These are phyloP conservation scores for Netelia virgata DNA, from an alignment of 2,888 invertebrate species.

Conservation along the genomic window DNA sequence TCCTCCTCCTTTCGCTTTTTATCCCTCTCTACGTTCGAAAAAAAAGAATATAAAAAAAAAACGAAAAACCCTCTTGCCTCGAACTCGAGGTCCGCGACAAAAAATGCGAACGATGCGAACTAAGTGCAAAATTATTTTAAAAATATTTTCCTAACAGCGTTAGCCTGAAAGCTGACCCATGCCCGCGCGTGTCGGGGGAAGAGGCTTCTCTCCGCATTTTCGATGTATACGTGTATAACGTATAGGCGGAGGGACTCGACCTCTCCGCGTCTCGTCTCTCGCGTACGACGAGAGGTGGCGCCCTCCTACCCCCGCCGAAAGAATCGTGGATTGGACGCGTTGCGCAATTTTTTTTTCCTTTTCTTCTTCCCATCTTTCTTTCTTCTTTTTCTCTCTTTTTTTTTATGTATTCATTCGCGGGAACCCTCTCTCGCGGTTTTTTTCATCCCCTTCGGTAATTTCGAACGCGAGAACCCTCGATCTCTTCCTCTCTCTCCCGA, in stretches of 20 bases:
- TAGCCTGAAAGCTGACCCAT: slow-evolving; percentile 82
- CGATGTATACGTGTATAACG: neutral
- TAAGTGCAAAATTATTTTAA: slow-evolving; percentile 84
- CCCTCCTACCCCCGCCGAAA: neutral
- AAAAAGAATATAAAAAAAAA: too few relatives aligned
- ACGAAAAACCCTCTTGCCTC: slow-evolving; percentile 1
- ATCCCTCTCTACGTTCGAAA: slow-evolving; percentile 52
- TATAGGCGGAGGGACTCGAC: neutral
- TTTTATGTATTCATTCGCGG: slow-evolving; percentile 6
- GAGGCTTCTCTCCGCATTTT: slow-evolving; percentile 23
- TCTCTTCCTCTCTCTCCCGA: slow-evolving; percentile 17
- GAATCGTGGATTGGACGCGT: neutral
- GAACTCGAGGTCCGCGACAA: neutral
- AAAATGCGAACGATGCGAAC: slow-evolving; percentile 67
- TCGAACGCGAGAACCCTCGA: slow-evolving; percentile 57
- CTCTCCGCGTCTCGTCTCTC: too few relatives aligned
- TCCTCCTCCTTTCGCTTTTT: slow-evolving; percentile 40
- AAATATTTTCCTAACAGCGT: slow-evolving; percentile 83
- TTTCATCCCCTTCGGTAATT: slow-evolving; percentile 56
- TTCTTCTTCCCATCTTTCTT: too few relatives aligned
- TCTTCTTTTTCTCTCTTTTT: too few relatives aligned
- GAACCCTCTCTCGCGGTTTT: slow-evolving; percentile 69
- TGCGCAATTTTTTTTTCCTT: slow-evolving; percentile 3
- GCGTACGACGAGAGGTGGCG: too few relatives aligned
- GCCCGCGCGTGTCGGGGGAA: slow-evolving; percentile 54